A percentile compares a stretch with the other conserved stretches of the same genome.
phyloP scores from a whole-genome alignment of 2,888 invertebrate species.

The Tridacna crocea region DNA sequence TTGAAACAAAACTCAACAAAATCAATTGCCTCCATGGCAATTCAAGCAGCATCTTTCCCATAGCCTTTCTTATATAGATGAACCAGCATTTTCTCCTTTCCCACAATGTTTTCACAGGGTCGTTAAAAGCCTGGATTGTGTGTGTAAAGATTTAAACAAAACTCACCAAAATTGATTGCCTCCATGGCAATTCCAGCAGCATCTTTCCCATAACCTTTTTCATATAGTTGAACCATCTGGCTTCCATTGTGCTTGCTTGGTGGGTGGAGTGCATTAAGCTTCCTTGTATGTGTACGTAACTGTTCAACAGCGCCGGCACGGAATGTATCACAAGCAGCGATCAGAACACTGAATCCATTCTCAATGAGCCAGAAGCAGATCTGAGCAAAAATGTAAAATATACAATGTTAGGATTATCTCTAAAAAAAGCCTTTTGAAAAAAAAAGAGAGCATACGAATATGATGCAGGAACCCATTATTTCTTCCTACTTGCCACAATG shows the following conservation, averaged over 20 bases:
- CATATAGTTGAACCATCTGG: slow-evolving; percentile 96
- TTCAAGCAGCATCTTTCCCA: slow-evolving; percentile 99
- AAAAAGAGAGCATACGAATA: too few species aligned
- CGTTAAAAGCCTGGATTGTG: too few species aligned
- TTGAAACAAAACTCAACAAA: slow-evolving; percentile 88
- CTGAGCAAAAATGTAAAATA: slow-evolving; percentile 81
- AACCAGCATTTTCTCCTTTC: slow-evolving; percentile 88
- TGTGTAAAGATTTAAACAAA: too few species aligned
- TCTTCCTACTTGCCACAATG: too few species aligned
- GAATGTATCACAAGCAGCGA: slow-evolving; percentile 99
- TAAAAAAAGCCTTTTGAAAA: too few species aligned
- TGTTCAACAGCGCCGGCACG: slow-evolving; percentile 99
- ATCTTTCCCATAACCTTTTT: slow-evolving; percentile 99
- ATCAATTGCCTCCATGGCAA: slow-evolving; percentile 98
- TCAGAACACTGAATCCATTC: slow-evolving; percentile 96
- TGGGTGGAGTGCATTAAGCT: slow-evolving; percentile 97
- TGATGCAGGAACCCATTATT: too few species aligned
- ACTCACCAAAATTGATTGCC: slow-evolving; percentile 92
- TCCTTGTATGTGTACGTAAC: slow-evolving; percentile 95
- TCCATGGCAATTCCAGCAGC: slow-evolving; percentile 99
- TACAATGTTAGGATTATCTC: too few species aligned
- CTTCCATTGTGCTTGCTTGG: slow-evolving; percentile 89
- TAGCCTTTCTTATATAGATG: slow-evolving; percentile 99
- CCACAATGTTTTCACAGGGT: too few species aligned
- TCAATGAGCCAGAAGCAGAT: slow-evolving; percentile 99